phyloP scores from a whole-genome alignment of 2,888 invertebrate species.

The Drosophila ezoana region DNA sequence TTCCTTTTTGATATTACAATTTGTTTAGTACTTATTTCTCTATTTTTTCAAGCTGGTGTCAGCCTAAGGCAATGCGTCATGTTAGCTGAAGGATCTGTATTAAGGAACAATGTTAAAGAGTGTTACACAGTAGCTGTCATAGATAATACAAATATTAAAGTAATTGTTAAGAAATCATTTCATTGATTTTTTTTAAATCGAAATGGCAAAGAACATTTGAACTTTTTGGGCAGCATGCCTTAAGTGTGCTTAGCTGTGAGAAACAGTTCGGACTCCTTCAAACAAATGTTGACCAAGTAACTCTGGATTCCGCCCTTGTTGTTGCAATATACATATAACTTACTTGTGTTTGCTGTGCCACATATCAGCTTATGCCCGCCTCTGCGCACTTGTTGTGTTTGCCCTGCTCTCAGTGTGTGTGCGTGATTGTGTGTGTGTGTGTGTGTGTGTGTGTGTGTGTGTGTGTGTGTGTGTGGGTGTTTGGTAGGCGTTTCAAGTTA shows the following conservation, averaged over 20 bases:
- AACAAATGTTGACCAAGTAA: constrained; percentile 44
- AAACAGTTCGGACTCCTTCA: constrained; percentile 6
- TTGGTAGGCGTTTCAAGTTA: constrained; percentile 59
- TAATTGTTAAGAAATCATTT: too few relatives aligned
- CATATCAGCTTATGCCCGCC: constrained; percentile 32
- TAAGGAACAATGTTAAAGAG: background rate
- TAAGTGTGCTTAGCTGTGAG: background rate
- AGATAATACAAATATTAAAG: background rate
- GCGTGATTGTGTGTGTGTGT: too few relatives aligned
- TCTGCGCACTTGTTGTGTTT: constrained; percentile 20
- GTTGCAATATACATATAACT: constrained; percentile 60
- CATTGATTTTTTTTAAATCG: background rate
- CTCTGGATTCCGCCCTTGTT: constrained; percentile 20
- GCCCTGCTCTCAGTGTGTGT: constrained; percentile 17
- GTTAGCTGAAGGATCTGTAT: constrained; percentile 14
- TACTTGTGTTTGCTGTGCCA: constrained; percentile 62
- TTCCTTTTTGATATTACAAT: background rate
- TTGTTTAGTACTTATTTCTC: constrained; percentile 28
- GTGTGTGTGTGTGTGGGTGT: constrained; percentile 2
- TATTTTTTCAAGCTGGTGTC: constrained; percentile 26
- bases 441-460: constrained; percentile 4
- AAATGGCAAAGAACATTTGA: background rate
- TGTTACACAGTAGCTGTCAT: background rate
- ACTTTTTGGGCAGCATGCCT: background rate
- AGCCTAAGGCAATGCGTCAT: constrained; percentile 51